Evolutionary conservation across 2,888 invertebrate species (phyloP).

Genomic region (Sarcophaga rosellei): DNA sequence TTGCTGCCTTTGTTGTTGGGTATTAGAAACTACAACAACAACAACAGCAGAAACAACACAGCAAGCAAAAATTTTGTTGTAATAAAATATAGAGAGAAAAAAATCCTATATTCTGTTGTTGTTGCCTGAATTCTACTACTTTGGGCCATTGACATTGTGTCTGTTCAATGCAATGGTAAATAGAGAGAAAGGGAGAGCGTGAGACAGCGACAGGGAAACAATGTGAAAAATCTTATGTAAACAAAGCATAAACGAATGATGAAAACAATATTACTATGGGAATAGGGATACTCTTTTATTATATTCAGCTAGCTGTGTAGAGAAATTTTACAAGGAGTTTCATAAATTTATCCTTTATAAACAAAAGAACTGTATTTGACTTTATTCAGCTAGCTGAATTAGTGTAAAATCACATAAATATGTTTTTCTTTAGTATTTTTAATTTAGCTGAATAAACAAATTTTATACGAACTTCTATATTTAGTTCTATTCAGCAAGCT

Average conservation of each 20-base stretch:
- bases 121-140: not conserved
- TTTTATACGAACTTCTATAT: too few relatives aligned
- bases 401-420: too few relatives aligned
- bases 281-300: too few relatives aligned
- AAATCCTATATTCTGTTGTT: not conserved
- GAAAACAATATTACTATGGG: not conserved
- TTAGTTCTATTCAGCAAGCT: too few relatives aligned
- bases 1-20: not conserved
- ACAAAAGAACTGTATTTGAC: too few relatives aligned
- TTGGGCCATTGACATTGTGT: slow-evolving; percentile 42
- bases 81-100: slow-evolving; percentile 1
- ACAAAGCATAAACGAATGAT: too few relatives aligned
- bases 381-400: too few relatives aligned
- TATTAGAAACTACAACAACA: not conserved
- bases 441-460: too few relatives aligned
- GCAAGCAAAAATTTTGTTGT: not conserved
- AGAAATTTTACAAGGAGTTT: too few relatives aligned
- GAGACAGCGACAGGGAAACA: not conserved
- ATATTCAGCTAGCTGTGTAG: too few relatives aligned
- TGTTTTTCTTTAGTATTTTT: too few relatives aligned
- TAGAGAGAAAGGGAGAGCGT: not conserved
- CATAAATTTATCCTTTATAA: too few relatives aligned
- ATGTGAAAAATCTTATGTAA: not conserved
- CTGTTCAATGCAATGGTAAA: not conserved
- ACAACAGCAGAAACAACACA: not conserved